Percentiles rank a stretch among this genome's conserved stretches.
These are phyloP conservation scores for Eulithis testata DNA, from an alignment of 2,888 invertebrate species.

Conservation along the genomic window DNA sequence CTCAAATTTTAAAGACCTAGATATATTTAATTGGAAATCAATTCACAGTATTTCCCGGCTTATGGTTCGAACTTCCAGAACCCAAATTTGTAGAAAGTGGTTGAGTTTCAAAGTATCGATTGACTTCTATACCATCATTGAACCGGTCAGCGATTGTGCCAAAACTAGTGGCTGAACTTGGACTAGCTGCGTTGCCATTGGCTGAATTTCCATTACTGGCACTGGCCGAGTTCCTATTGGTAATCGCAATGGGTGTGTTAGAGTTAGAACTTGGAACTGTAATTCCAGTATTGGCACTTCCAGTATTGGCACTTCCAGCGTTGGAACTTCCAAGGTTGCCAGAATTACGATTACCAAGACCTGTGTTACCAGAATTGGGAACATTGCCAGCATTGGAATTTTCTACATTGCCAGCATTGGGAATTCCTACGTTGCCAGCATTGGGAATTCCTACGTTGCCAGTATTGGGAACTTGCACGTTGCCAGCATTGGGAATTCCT, in stretches of 20 bases:
- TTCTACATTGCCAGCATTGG: not conserved
- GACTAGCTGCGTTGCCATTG: slow-evolving; percentile 19
- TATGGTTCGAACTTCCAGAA: slow-evolving; percentile 20
- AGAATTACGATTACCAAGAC: no score
- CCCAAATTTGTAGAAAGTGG: slow-evolving; percentile 19
- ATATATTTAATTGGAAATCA: no score
- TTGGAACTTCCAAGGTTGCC: no score
- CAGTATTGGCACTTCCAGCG: not conserved
- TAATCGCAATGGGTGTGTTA: not conserved
- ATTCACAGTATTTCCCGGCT: slow-evolving; percentile 9
- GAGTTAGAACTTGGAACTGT: slow-evolving; percentile 1
- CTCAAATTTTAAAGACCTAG: not conserved
- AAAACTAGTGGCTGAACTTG: not conserved
- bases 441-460: slow-evolving; percentile 16
- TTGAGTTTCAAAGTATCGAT: slow-evolving; percentile 10
- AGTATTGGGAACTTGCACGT: slow-evolving; percentile 18
- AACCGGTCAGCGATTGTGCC: slow-evolving; percentile 2
- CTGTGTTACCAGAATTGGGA: not conserved
- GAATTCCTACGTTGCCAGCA: slow-evolving; percentile 3
- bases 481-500: slow-evolving; percentile 16
- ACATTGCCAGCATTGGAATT: not conserved
- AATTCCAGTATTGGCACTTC: not conserved
- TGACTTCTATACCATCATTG: slow-evolving; percentile 22
- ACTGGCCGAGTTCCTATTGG: slow-evolving; percentile 1
- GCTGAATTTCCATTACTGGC: slow-evolving; percentile 5